Base-by-base conservation (phyloP, 1,140 invertebrate species). In the Temnothorax longispinosus region DNA sequence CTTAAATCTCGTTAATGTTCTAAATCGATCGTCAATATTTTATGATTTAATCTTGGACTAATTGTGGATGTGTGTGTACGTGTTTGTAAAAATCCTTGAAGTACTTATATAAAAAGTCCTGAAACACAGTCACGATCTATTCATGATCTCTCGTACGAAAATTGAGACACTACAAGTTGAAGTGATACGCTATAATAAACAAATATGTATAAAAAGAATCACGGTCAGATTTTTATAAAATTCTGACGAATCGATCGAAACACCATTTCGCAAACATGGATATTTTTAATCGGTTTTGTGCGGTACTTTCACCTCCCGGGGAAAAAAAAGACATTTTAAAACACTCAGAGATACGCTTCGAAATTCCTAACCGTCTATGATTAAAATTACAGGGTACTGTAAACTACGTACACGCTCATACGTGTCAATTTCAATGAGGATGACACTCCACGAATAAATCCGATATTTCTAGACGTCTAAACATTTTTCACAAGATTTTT, bases 401-500 rank as follows among this genome's bases (percentile, higher is more conserved):
- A 60, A 80, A 32, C 71, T 67, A 80, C 69, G 56, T 76, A 72
- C 77, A 90, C 86, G 89, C 81, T 86, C 60, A 74, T 85, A 88
- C 56, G 84, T 90, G 60, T 80, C 67, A 50, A 38, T 81, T 47
- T 86, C 38, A 64, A 77, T 72, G 41, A 71, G 7, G 58, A 60
- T 72, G 27, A 44, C 69, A 35, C 35, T 86, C 47, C 58, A 67
- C 10, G 41, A 89, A 72, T 87, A 21, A 27, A 78, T 60, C 65
- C 35, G n/a, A 81, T 62, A 81, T 76, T 38, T 71, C 11, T 84
- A 15, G 50, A 47, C 5, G n/a, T 54, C 4, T 64, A 54, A 69
- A 35, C 0, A 69, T 54, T 67, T 64, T 56, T 67, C 13, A 27
- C 27, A 11, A 78, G 60, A 10, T 8, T 86, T 85, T 65, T 27